These are phyloP conservation scores for Sebastes variabilis DNA, from an alignment of 2,797 vertebrate genomes.

Conservation along the genomic window DNA sequence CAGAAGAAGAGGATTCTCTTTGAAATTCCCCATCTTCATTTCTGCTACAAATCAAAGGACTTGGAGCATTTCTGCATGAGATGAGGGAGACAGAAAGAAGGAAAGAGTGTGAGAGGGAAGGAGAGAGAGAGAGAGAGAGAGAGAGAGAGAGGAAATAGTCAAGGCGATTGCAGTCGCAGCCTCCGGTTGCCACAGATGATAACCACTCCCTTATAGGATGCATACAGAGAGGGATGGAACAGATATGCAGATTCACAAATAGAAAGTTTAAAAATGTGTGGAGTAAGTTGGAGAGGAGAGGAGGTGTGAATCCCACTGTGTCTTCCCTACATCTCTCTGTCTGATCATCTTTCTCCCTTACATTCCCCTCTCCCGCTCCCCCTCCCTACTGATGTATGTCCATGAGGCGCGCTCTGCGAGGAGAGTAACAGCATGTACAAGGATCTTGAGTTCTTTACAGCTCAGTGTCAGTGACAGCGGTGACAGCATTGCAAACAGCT, in stretches of 20 bases:
- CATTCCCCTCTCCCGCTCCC: neutral
- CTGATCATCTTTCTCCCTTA: slow-evolving; percentile 30
- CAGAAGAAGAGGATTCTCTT: slow-evolving; percentile 81
- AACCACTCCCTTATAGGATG: slow-evolving; percentile 42
- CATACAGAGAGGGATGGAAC: slow-evolving; percentile 34
- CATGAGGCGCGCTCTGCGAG: slow-evolving; percentile 17
- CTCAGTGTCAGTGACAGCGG: slow-evolving; percentile 8
- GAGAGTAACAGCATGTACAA: slow-evolving; percentile 22
- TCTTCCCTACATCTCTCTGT: slow-evolving; percentile 24
- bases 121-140: slow-evolving; percentile 8
- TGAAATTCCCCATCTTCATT: slow-evolving; percentile 82
- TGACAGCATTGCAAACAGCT: slow-evolving; percentile 40
- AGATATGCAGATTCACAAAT: slow-evolving; percentile 36
- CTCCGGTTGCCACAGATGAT: slow-evolving; percentile 39
- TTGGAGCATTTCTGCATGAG: slow-evolving; percentile 70
- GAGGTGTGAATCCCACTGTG: slow-evolving; percentile 19
- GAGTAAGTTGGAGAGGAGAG: slow-evolving; percentile 12
- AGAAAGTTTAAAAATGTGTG: slow-evolving; percentile 30
- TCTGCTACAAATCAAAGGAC: slow-evolving; percentile 81
- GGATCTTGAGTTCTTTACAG: slow-evolving; percentile 13
- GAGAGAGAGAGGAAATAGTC: slow-evolving; percentile 16
- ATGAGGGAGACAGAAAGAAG: slow-evolving; percentile 49
- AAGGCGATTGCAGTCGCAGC: slow-evolving; percentile 33
- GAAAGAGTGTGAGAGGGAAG: slow-evolving; percentile 33
- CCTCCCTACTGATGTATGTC: slow-evolving; percentile 32